These are phyloP conservation scores for Eupeodes latifasciatus DNA, from an alignment of 2,888 invertebrate species.

Conservation along the genomic window DNA sequence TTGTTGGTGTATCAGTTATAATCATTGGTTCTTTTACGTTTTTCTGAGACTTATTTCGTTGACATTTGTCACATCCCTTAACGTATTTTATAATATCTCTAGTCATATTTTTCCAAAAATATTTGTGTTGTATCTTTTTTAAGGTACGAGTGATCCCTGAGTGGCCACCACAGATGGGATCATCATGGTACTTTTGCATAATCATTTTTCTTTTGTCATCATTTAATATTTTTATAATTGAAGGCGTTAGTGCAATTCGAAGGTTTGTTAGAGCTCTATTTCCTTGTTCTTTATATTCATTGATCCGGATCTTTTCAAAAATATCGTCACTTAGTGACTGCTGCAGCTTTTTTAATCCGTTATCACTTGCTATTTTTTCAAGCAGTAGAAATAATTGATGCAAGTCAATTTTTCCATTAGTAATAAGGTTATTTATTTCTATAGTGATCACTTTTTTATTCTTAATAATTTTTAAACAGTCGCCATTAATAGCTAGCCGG, in stretches of 20 bases:
- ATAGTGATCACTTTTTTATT: too few species aligned
- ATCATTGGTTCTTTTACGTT: background rate
- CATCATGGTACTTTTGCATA: too few species aligned
- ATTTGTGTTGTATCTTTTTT: too few species aligned
- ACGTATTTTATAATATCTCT: too few species aligned
- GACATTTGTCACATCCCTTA: background rate
- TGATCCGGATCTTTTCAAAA: conserved; percentile 22
- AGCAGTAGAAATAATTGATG: background rate
- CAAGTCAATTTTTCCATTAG: too few species aligned
- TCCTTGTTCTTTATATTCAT: conserved; percentile 8
- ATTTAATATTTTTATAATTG: background rate
- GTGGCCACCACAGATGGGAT: too few species aligned
- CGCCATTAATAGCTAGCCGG: too few species aligned
- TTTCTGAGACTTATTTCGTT: background rate
- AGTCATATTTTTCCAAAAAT: too few species aligned
- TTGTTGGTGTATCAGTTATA: background rate
- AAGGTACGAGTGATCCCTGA: too few species aligned
- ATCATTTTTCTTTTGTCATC: background rate
- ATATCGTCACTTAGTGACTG: conserved; percentile 33
- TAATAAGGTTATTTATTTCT: too few species aligned
- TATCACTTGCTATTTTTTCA: conserved; percentile 16
- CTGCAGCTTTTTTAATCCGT: conserved; percentile 8
- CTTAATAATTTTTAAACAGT: too few species aligned
- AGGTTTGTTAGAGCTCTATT: conserved; percentile 5
- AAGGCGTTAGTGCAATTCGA: conserved; percentile 14